Percentiles rank a stretch among this genome's conserved stretches.
phyloP scores from a whole-genome alignment of 2,888 invertebrate species.

The Listrodromus nycthemerus region DNA sequence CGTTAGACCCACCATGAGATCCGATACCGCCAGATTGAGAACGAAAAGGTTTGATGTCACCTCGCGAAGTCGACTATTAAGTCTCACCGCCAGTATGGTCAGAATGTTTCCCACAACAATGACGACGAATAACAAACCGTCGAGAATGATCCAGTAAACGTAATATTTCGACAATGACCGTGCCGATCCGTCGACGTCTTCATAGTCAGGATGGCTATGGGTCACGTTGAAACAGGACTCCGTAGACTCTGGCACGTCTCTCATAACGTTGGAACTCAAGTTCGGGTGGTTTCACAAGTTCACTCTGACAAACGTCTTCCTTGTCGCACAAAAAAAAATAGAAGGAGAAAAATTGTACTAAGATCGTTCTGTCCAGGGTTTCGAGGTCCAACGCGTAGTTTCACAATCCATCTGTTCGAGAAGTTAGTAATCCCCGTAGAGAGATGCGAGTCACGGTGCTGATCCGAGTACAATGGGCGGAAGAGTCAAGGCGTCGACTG shows the following conservation, averaged over 20 bases:
- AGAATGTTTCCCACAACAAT: conserved; percentile 91
- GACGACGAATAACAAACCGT: conserved; percentile 88
- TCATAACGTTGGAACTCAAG: conserved; percentile 4
- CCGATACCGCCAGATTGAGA: conserved; percentile 91
- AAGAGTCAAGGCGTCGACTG: background rate
- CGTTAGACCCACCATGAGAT: conserved; percentile 91
- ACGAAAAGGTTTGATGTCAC: conserved; percentile 92
- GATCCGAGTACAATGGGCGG: background rate
- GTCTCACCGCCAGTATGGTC: conserved; percentile 90
- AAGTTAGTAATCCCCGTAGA: background rate
- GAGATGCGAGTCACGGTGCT: background rate
- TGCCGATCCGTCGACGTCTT: background rate
- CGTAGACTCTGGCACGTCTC: background rate
- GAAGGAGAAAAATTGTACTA: background rate
- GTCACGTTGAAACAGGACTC: background rate
- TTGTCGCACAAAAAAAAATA: background rate
- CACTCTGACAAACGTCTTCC: background rate
- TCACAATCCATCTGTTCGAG: conserved; percentile 1
- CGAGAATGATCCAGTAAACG: conserved; percentile 88
- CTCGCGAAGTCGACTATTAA: conserved; percentile 89
- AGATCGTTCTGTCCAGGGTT: background rate
- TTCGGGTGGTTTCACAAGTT: background rate
- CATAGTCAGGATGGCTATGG: background rate
- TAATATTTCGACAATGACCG: conserved; percentile 11
- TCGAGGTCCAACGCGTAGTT: background rate